phyloP scores from a whole-genome alignment of 2,888 invertebrate genomes.

The Melanchra persicariae region DNA sequence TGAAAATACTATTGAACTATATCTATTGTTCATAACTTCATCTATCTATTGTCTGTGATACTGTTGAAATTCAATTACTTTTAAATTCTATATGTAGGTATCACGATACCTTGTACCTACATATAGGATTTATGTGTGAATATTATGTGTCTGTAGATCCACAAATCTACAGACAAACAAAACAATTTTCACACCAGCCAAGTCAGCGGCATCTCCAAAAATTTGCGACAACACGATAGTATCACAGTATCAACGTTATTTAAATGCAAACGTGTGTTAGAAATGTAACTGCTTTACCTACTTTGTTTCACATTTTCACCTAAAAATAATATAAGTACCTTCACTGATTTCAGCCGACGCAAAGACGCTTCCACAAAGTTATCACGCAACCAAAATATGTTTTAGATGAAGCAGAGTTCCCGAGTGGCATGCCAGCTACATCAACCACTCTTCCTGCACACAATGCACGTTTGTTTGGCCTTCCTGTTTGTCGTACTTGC shows the following conservation, averaged over 20 bases:
- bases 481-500: slow-evolving; percentile 77
- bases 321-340: not conserved
- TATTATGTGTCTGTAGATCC: too few species aligned
- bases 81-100: not conserved
- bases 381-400: slow-evolving; percentile 50
- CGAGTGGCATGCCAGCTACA: slow-evolving; percentile 50
- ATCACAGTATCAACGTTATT: too few species aligned
- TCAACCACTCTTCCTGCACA: slow-evolving; percentile 77
- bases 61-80: not conserved
- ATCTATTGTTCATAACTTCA: not conserved
- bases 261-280: not conserved
- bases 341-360: slow-evolving; percentile 11
- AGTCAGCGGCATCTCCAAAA: too few species aligned
- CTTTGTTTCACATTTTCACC: not conserved
- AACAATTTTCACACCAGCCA: too few species aligned
- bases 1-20: not conserved
- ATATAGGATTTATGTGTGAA: too few species aligned
- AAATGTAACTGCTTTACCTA: not conserved
- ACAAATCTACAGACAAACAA: too few species aligned
- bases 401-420: slow-evolving; percentile 50
- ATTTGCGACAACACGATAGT: too few species aligned
- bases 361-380: slow-evolving; percentile 28
- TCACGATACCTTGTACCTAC: too few species aligned
- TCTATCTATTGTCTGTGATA: not conserved
- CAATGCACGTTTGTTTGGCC: slow-evolving; percentile 81